phyloP scores from a whole-genome alignment of 2,888 invertebrate genomes.

The Xanthorhoe designata region DNA sequence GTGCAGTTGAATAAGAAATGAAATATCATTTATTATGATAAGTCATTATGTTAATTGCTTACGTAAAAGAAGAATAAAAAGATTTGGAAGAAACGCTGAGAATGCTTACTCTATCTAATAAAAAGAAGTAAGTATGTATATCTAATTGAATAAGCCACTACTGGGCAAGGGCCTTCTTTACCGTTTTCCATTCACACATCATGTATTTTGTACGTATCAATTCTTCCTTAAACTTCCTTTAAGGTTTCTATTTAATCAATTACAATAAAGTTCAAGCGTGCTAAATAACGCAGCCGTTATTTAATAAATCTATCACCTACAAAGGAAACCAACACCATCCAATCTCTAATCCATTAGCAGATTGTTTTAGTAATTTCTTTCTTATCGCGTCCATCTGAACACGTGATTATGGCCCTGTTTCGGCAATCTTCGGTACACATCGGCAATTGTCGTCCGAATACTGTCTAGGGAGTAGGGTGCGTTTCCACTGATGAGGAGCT shows the following conservation, averaged over 20 bases:
- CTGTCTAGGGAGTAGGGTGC: slow-evolving; percentile 45
- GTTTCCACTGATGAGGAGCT: no score
- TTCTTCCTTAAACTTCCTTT: no score
- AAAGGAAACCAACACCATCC: slow-evolving; percentile 1
- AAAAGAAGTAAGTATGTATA: no score
- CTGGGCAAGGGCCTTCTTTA: no score
- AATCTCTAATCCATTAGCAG: slow-evolving; percentile 43
- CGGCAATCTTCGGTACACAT: slow-evolving; percentile 62
- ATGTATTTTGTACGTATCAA: no score
- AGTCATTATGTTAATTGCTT: no score
- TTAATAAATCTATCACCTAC: neutral
- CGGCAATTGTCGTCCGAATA: slow-evolving; percentile 58
- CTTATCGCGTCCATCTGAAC: slow-evolving; percentile 43
- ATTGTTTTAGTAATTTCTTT: slow-evolving; percentile 46
- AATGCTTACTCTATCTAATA: no score
- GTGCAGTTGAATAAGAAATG: neutral
- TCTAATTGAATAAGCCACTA: no score
- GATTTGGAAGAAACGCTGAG: no score
- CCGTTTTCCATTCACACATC: no score
- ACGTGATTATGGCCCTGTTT: slow-evolving; percentile 60
- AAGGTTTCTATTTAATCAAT: neutral
- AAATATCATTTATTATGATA: no score
- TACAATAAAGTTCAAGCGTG: neutral
- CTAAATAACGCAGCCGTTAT: neutral
- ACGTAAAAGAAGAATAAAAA: no score